A percentile compares a stretch with the other conserved stretches of the same genome.
Evolutionary conservation across 2,888 invertebrate species (phyloP).

Genomic region (Xanthia togata): DNA sequence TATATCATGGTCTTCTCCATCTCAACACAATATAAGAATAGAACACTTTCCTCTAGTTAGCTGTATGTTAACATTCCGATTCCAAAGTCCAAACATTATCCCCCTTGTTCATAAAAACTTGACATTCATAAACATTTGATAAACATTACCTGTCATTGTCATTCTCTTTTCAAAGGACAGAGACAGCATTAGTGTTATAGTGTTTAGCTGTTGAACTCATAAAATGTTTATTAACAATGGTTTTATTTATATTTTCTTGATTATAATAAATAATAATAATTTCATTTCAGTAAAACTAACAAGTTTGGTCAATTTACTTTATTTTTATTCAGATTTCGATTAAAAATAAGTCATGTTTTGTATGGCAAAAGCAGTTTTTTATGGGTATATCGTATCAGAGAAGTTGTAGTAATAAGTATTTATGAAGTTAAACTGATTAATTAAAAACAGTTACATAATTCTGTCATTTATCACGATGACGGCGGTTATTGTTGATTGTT

Average conservation of each 20-base stretch:
- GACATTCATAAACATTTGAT: constrained; percentile 60
- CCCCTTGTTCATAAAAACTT: constrained; percentile 60
- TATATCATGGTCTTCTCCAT: constrained; percentile 37
- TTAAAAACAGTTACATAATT: constrained; percentile 52
- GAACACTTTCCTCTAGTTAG: constrained; percentile 19
- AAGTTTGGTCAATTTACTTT: constrained; percentile 24
- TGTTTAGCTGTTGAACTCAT: constrained; percentile 17
- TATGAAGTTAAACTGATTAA: constrained; percentile 31
- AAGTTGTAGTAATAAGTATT: constrained; percentile 9
- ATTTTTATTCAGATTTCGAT: constrained; percentile 22
- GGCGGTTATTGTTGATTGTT: constrained; percentile 49
- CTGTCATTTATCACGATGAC: constrained; percentile 36
- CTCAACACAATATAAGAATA: constrained; percentile 40
- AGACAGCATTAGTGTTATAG: constrained; percentile 50
- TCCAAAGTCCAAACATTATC: constrained; percentile 56
- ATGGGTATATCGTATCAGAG: constrained; percentile 17
- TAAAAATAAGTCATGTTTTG: constrained; percentile 10
- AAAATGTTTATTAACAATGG: constrained; percentile 32
- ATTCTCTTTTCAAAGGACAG: constrained; percentile 45
- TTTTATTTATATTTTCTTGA: constrained; percentile 30
- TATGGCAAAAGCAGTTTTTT: constrained; percentile 12
- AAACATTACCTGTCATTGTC: constrained; percentile 62
- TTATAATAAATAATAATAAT: constrained; percentile 16
- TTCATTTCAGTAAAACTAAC: not conserved
- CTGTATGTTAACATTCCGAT: constrained; percentile 55